phyloP scores from a whole-genome alignment of 2,113 vertebrate species.

The Neolamprologus devosi region DNA sequence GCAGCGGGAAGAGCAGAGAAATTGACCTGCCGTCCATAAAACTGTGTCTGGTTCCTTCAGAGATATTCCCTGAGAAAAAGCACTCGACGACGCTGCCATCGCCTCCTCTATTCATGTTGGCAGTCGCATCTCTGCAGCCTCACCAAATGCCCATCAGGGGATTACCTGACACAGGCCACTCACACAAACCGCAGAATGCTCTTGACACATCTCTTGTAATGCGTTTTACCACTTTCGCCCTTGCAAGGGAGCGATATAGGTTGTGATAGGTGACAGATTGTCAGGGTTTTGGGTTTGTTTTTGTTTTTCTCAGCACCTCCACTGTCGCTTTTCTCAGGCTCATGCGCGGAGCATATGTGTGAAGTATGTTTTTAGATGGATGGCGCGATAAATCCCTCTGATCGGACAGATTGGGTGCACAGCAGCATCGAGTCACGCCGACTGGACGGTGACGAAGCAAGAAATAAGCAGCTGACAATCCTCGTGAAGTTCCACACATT shows the following conservation, averaged over 20 bases:
- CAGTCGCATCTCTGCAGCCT: background rate
- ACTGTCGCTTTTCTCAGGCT: background rate
- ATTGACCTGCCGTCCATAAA: background rate
- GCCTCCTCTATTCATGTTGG: background rate
- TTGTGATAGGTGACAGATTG: background rate
- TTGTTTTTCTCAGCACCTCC: background rate
- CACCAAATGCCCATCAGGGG: background rate
- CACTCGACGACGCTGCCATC: background rate
- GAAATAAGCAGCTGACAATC: background rate
- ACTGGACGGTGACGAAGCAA: background rate
- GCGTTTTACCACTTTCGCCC: background rate
- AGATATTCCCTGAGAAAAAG: background rate
- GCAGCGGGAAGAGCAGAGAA: background rate
- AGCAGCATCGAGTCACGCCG: background rate
- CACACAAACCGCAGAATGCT: background rate
- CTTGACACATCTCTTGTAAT: slow-evolving; percentile 18
- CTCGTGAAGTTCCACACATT: background rate
- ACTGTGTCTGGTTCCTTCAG: background rate
- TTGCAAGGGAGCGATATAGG: background rate
- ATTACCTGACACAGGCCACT: background rate
- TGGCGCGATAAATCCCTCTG: background rate
- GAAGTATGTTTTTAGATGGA: background rate
- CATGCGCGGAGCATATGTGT: background rate
- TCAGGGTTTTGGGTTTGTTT: background rate
- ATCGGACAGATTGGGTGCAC: background rate